Conservation (phyloP, 2,113 vertebrate genomes). For the Hippocampus barbouri region DNA sequence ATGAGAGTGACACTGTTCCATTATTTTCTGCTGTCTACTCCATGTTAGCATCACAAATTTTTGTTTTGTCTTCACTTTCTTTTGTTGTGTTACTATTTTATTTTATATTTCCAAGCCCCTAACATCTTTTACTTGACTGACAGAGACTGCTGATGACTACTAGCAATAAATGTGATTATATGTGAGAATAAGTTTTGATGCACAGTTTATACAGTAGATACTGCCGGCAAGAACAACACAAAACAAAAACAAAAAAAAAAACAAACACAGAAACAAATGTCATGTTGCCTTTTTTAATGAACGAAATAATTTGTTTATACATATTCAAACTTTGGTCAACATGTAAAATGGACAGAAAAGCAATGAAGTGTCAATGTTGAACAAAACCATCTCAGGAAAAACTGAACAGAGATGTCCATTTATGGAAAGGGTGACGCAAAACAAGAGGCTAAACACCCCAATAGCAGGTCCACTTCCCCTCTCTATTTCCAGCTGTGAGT, state of each 20-base stretch:
- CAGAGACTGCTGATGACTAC: constrained; percentile 1
- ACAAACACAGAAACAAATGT: constrained; percentile 5
- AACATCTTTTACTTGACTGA: background rate
- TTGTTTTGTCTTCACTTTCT: too few species aligned
- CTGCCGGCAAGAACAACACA: background rate
- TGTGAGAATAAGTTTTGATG: background rate
- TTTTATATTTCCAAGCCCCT: background rate
- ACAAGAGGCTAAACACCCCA: constrained; percentile 20
- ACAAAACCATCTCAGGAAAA: constrained; percentile 11
- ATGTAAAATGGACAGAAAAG: constrained; percentile 46
- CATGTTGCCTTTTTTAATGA: constrained; percentile 56
- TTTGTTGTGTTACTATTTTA: too few species aligned
- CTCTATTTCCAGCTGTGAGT: constrained; percentile 26
- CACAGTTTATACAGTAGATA: background rate
- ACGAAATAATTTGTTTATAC: constrained; percentile 43
- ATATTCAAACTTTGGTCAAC: constrained; percentile 55
- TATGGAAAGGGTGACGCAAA: constrained; percentile 33
- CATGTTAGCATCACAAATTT: too few species aligned
- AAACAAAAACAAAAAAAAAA: background rate
- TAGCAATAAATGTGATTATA: background rate
- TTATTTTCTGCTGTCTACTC: too few species aligned
- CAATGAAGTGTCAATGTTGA: constrained; percentile 30
- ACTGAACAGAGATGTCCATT: constrained; percentile 21
- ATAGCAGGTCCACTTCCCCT: constrained; percentile 10
- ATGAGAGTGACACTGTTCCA: too few species aligned